Conservation (phyloP, 2,797 vertebrate genomes). For the Scomberomorus guttatus region DNA sequence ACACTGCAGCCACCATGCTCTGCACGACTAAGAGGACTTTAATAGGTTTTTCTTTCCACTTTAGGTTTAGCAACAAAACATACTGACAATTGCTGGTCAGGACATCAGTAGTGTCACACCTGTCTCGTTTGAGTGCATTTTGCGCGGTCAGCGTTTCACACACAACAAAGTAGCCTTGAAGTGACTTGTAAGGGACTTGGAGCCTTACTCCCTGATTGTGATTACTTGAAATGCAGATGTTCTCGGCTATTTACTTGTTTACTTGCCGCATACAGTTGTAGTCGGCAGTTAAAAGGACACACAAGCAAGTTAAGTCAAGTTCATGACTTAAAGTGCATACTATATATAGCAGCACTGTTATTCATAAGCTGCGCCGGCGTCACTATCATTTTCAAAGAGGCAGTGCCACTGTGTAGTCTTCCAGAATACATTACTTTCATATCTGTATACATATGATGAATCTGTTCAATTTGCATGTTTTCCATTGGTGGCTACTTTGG, state of each 20-base stretch:
- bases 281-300: constrained; percentile 1
- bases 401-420: neutral
- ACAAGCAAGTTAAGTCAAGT: neutral
- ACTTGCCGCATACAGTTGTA: neutral
- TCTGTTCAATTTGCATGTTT: constrained; percentile 23
- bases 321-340: neutral
- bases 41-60: constrained; percentile 69
- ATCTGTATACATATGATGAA: constrained; percentile 16
- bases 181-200: constrained; percentile 11
- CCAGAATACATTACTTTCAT: constrained; percentile 9
- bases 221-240: neutral
- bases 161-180: constrained; percentile 1
- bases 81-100: constrained; percentile 35
- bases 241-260: neutral
- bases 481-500: neutral
- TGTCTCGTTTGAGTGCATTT: constrained; percentile 47
- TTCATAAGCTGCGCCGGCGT: neutral
- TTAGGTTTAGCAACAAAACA: constrained; percentile 58
- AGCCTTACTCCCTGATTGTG: neutral
- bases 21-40: constrained; percentile 58
- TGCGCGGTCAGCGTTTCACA: constrained; percentile 31
- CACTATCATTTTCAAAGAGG: neutral
- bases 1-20: constrained; percentile 56
- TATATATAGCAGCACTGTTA: neutral
- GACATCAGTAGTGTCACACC: constrained; percentile 37